Evolutionary conservation across 2,888 invertebrate species (phyloP).

Genomic region (Nomada ferruginata): DNA sequence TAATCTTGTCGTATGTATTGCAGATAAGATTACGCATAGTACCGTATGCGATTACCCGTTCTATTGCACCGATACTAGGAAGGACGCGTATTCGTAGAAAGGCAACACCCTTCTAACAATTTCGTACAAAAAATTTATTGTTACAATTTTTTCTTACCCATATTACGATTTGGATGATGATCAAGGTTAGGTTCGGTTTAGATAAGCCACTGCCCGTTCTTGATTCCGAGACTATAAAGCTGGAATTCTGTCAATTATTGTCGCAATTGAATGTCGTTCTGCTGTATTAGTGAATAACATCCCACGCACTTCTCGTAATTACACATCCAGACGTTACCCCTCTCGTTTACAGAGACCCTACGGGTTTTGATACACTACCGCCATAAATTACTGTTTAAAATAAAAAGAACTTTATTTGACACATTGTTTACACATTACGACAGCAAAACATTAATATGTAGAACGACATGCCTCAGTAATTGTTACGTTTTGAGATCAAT

Average conservation of each 20-base stretch:
- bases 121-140: neutral
- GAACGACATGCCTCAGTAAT: neutral
- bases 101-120: neutral
- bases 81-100: slow-evolving; percentile 1
- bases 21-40: slow-evolving; percentile 66
- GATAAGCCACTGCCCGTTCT: slow-evolving; percentile 43
- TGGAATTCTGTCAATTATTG: slow-evolving; percentile 64
- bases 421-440: neutral
- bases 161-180: slow-evolving; percentile 45
- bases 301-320: slow-evolving; percentile 61
- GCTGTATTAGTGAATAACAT: slow-evolving; percentile 67
- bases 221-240: slow-evolving; percentile 55
- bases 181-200: slow-evolving; percentile 60
- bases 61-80: slow-evolving; percentile 18
- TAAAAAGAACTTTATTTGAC: neutral
- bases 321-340: slow-evolving; percentile 59
- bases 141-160: slow-evolving; percentile 66
- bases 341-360: slow-evolving; percentile 43
- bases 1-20: slow-evolving; percentile 51
- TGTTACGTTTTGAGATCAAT: neutral
- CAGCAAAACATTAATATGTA: neutral
- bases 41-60: slow-evolving; percentile 7
- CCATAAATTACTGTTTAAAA: neutral
- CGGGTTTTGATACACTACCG: neutral
- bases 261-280: slow-evolving; percentile 62